Evolutionary conservation across 2,797 vertebrate genomes (phyloP).

Genomic region (Anguilla marmorata): DNA sequence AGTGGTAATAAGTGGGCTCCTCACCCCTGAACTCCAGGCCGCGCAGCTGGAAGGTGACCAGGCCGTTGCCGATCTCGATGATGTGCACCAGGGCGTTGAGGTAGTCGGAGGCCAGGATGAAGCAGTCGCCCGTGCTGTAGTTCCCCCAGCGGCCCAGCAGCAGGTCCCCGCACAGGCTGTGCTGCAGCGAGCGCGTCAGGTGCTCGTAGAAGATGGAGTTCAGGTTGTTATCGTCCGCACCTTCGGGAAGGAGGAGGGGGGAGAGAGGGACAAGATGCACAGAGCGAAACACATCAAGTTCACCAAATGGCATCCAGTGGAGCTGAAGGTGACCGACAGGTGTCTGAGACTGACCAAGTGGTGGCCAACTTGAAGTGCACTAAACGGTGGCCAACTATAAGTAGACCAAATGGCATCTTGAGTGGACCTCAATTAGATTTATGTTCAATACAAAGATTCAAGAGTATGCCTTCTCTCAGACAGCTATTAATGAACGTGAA

Average conservation of each 20-base stretch:
- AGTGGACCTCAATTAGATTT: no score
- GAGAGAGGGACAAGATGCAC: neutral
- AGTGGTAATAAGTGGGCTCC: constrained; percentile 28
- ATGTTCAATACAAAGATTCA: no score
- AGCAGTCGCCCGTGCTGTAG: constrained; percentile 94
- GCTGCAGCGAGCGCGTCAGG: constrained; percentile 94
- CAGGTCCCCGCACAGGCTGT: constrained; percentile 94
- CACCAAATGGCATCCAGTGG: no score
- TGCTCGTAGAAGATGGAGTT: constrained; percentile 99
- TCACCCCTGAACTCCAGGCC: constrained; percentile 97
- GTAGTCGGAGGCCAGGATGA: constrained; percentile 98
- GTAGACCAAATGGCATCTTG: no score
- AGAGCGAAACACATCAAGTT: no score
- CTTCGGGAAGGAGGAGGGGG: constrained; percentile 53
- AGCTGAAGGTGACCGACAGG: no score
- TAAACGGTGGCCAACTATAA: no score
- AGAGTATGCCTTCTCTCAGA: no score
- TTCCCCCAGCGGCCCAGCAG: constrained; percentile 95
- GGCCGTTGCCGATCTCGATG: constrained; percentile 94
- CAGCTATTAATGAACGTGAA: no score
- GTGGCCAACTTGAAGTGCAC: no score
- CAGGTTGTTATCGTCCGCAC: constrained; percentile 96
- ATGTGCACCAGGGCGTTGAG: constrained; percentile 97
- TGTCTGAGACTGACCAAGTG: no score
- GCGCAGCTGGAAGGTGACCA: constrained; percentile 94